phyloP scores from a whole-genome alignment of 2,113 vertebrate genomes.

The Peromyscus maniculatus region DNA sequence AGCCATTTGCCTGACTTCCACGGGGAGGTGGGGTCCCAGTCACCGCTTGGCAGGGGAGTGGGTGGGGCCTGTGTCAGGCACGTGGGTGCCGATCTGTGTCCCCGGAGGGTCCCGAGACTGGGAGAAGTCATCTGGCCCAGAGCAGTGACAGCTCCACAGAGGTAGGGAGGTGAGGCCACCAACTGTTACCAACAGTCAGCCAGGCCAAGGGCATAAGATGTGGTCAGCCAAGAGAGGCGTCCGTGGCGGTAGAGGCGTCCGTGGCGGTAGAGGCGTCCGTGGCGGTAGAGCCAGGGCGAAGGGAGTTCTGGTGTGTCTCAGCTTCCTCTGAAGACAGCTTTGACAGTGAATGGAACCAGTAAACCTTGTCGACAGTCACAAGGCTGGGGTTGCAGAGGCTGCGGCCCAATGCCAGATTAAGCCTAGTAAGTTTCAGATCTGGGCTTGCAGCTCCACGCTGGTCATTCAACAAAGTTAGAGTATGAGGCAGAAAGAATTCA shows the following conservation, averaged over 20 bases:
- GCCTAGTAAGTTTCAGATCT: neutral
- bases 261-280: too few relatives aligned
- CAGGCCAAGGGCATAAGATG: neutral
- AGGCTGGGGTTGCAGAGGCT: too few relatives aligned
- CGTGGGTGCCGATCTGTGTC: neutral
- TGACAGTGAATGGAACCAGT: neutral
- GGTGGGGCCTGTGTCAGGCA: neutral
- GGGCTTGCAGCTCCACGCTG: neutral
- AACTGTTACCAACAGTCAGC: neutral
- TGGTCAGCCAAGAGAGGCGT: neutral
- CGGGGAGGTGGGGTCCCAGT: neutral
- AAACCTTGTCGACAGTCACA: neutral
- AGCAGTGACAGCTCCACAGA: neutral
- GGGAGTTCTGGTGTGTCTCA: neutral
- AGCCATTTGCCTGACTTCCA: too few relatives aligned
- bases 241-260: too few relatives aligned
- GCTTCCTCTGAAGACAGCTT: neutral
- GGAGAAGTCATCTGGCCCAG: neutral
- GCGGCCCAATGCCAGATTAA: neutral
- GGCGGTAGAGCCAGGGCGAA: too few relatives aligned
- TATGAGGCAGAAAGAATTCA: neutral
- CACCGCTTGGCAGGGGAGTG: neutral
- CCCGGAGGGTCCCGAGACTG: neutral
- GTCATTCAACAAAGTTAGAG: too few relatives aligned
- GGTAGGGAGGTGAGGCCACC: neutral